Percentiles rank a stretch among this genome's conserved stretches.
These are phyloP conservation scores for Gymnosoma rotundatum DNA, from an alignment of 2,888 invertebrate species.

Conservation along the genomic window DNA sequence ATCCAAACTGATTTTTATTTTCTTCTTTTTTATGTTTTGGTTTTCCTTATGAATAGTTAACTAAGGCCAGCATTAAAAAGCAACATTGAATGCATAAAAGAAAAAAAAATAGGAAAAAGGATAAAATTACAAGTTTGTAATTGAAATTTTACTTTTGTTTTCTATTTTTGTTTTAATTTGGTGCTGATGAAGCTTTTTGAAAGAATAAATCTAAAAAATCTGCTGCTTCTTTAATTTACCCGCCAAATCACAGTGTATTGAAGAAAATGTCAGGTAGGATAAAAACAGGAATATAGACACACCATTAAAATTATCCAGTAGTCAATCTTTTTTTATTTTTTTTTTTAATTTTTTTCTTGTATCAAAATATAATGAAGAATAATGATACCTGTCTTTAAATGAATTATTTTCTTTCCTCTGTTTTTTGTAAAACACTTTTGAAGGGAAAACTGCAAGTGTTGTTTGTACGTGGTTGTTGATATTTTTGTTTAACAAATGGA, in stretches of 20 bases:
- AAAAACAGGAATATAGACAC: constrained; percentile 16
- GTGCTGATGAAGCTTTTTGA: constrained; percentile 61
- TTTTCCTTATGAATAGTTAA: constrained; percentile 62
- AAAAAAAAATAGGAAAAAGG: neutral
- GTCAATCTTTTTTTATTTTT: constrained; percentile 26
- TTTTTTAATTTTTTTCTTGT: constrained; percentile 40
- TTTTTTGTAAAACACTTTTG: neutral
- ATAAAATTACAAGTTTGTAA: constrained; percentile 48
- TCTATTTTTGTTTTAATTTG: constrained; percentile 36
- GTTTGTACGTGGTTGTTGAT: neutral
- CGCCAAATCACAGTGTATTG: constrained; percentile 4
- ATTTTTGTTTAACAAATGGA: constrained; percentile 48
- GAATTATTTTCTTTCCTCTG: constrained; percentile 20
- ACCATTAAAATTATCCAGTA: constrained; percentile 6
- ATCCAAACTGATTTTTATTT: constrained; percentile 20
- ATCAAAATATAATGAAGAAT: constrained; percentile 62
- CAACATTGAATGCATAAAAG: constrained; percentile 18
- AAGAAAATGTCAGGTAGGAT: constrained; percentile 45
- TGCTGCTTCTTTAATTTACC: neutral
- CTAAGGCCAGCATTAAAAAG: constrained; percentile 27
- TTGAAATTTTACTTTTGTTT: constrained; percentile 66
- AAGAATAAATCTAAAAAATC: constrained; percentile 1
- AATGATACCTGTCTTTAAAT: constrained; percentile 50
- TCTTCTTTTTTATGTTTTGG: constrained; percentile 26
- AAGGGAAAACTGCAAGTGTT: constrained; percentile 22